These are phyloP conservation scores for Dendrolimus punctatus DNA, from an alignment of 1,140 invertebrate genomes.

Conservation along the genomic window DNA sequence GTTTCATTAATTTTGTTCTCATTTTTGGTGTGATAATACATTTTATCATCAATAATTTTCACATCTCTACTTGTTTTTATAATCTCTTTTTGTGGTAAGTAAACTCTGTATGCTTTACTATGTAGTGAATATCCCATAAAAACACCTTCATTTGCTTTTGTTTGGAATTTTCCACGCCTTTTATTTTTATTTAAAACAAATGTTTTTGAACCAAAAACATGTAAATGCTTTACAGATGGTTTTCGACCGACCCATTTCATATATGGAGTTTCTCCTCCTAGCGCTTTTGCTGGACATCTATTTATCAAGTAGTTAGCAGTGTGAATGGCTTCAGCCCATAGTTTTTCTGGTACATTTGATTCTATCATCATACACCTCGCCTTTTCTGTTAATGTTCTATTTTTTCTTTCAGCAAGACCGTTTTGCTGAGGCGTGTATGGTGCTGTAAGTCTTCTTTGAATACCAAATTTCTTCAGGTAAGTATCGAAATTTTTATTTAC, in stretches of 20 bases:
- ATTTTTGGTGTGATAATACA: too few relatives aligned
- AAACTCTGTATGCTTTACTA: slow-evolving; percentile 6
- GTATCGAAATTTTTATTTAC: neutral
- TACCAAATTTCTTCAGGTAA: slow-evolving; percentile 1
- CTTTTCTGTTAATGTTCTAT: neutral
- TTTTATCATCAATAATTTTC: too few relatives aligned
- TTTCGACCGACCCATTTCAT: slow-evolving; percentile 2
- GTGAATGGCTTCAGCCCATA: slow-evolving; percentile 2
- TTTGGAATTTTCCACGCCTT: slow-evolving; percentile 6
- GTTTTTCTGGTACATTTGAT: slow-evolving; percentile 1
- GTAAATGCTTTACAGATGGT: slow-evolving; percentile 5
- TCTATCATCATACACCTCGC: slow-evolving; percentile 1
- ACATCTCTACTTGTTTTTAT: slow-evolving; percentile 5
- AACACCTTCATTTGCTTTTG: slow-evolving; percentile 4
- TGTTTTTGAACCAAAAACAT: slow-evolving; percentile 6
- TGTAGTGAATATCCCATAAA: slow-evolving; percentile 3
- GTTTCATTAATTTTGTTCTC: too few relatives aligned
- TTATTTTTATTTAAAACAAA: slow-evolving; percentile 6
- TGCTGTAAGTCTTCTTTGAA: neutral
- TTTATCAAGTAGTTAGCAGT: slow-evolving; percentile 1
- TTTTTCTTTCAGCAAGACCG: neutral
- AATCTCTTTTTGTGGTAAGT: slow-evolving; percentile 5
- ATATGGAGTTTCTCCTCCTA: slow-evolving; percentile 2
- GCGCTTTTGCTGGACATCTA: slow-evolving; percentile 1
- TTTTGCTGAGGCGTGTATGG: slow-evolving; percentile 4